These are phyloP conservation scores for Damaliscus lunatus DNA, from an alignment of 2,113 vertebrate genomes.

Conservation along the genomic window DNA sequence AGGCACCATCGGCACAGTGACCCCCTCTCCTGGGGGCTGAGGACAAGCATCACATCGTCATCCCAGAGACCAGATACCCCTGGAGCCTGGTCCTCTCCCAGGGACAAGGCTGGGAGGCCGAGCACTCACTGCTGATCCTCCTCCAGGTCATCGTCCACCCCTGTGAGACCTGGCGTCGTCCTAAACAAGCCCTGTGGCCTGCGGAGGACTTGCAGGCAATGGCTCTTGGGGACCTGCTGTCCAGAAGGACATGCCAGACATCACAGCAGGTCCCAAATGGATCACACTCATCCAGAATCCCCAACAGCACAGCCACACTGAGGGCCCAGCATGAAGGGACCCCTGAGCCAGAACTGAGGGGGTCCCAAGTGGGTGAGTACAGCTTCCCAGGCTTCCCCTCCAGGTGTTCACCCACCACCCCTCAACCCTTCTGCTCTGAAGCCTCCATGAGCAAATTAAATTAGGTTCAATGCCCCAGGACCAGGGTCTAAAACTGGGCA, in stretches of 20 bases:
- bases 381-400: not conserved
- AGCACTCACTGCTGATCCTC: not conserved
- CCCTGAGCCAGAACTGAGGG: no score
- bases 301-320: not conserved
- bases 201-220: not conserved
- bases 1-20: not conserved
- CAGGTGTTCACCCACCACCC: not conserved
- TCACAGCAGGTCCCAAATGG: not conserved
- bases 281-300: fast-evolving
- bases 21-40: not conserved
- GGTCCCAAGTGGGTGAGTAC: no score
- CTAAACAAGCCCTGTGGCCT: not conserved
- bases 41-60: not conserved
- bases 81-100: not conserved
- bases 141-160: not conserved
- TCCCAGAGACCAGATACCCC: no score
- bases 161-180: not conserved
- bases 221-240: not conserved
- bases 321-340: not conserved
- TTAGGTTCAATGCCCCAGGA: not conserved
- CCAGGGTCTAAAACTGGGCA: not conserved
- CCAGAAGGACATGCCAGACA: not conserved
- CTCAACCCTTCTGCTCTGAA: no score
- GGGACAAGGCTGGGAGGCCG: not conserved
- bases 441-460: not conserved